Base-by-base conservation (phyloP, 1,140 invertebrate genomes). In the Pachyrhynchus sulphureomaculatus region DNA sequence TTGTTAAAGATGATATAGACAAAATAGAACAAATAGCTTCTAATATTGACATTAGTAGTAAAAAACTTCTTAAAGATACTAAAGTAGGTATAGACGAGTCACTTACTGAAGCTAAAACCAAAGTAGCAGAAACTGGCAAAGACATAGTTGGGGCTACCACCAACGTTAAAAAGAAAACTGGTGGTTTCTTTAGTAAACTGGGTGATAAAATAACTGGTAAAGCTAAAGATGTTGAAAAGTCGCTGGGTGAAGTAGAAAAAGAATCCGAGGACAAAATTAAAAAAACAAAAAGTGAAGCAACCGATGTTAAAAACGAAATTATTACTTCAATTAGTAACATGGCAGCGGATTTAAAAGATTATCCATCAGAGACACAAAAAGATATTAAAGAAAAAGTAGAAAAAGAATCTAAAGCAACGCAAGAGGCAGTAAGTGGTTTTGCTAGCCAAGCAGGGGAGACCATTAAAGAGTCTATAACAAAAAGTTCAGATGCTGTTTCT, bases 141-240 rank as follows among this genome's bases (percentile, higher is more conserved):
- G 5, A 13, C 12, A 49, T 41, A 23, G 26, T 53, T 29, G 26
- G 36, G 2, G 24, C 26, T 17, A 60, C 49, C 53, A 26, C 44
- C 6, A 10, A 29, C 8, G 32, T 18, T 13, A 54, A 58, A 51
- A 37, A 60, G 49, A 39, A 66, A 59, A 47, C 34, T 47, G 39
- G 41, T 20, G 33, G 54, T 15, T 61, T 52, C 29, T 55, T 62
- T 39, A 45, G 26, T 8, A 63, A 63, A 63, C 17, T 66, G 17
- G 53, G 44, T 21, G 47, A 54, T 15, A 54, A 56, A 44, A 13
- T 58, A 6, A 32, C 18, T 17, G 55, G 42, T 42, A 64, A 60
- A 63, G 39, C 42, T 13, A 57, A 67, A 32, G 45, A 53, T 4
- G 39, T 21, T 21, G 49, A 64, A 6, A 29, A 29, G 12, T 29